phyloP scores from a whole-genome alignment of 2,888 invertebrate species.

The Altica lythri region DNA sequence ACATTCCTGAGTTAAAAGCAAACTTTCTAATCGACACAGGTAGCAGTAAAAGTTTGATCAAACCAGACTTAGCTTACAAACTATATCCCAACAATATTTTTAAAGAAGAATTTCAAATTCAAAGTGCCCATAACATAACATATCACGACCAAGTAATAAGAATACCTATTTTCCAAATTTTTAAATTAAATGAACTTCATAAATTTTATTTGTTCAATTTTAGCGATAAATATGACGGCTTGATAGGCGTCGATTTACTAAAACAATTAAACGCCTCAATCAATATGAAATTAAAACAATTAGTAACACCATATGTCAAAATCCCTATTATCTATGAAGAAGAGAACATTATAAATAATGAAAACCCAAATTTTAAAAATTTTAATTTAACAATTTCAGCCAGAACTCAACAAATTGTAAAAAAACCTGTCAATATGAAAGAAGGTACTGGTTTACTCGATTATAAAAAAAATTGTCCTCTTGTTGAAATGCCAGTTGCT shows the following conservation, averaged over 20 bases:
- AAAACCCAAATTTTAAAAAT: background rate
- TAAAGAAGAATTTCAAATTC: background rate
- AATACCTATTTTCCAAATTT: background rate
- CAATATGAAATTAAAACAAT: too few species aligned
- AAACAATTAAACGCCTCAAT: background rate
- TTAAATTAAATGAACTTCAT: background rate
- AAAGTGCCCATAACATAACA: background rate
- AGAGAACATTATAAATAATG: background rate
- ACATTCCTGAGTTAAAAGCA: background rate
- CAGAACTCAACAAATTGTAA: background rate
- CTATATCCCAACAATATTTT: background rate
- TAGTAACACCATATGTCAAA: background rate
- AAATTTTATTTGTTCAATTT: background rate
- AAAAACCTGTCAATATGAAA: background rate
- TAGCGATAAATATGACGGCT: background rate
- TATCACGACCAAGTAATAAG: background rate
- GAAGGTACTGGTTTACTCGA: background rate
- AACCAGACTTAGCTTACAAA: background rate
- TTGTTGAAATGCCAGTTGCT: background rate
- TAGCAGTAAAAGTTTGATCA: background rate
- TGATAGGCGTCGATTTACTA: background rate
- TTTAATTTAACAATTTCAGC: background rate
- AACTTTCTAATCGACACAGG: background rate
- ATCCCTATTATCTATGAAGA: conserved; percentile 1
- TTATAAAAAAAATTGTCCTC: background rate